These are phyloP conservation scores for Okapia johnstoni DNA, from an alignment of 2,113 vertebrate species.

Conservation along the genomic window DNA sequence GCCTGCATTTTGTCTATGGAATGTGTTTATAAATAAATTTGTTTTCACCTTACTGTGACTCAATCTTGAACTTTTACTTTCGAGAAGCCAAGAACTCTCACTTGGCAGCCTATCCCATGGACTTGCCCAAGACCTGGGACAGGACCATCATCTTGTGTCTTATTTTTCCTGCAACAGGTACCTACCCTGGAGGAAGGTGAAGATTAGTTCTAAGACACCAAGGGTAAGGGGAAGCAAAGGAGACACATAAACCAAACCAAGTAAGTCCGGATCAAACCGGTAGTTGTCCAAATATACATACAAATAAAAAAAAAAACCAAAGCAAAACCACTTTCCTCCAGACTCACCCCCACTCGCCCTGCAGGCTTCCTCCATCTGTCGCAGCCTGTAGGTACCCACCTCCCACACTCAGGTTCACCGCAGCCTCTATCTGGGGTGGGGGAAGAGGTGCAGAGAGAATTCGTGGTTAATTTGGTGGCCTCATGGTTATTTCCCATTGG, in stretches of 20 bases:
- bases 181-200: neutral
- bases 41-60: neutral
- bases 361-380: neutral
- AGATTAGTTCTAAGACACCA: neutral
- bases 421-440: neutral
- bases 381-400: neutral
- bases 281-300: neutral
- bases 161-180: neutral
- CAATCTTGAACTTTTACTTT: neutral
- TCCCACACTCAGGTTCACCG: neutral
- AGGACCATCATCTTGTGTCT: neutral
- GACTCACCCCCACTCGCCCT: neutral
- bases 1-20: neutral
- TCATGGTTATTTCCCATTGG: neutral
- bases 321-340: neutral
- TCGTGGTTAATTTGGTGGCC: neutral
- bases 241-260: neutral
- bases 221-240: neutral
- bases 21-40: neutral
- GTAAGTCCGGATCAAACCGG: neutral
- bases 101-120: neutral
- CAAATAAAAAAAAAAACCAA: neutral
- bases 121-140: neutral
- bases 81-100: neutral
- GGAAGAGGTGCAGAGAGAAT: neutral